Base-by-base conservation (phyloP, 2,888 invertebrate genomes). In the Caprella mutica region DNA sequence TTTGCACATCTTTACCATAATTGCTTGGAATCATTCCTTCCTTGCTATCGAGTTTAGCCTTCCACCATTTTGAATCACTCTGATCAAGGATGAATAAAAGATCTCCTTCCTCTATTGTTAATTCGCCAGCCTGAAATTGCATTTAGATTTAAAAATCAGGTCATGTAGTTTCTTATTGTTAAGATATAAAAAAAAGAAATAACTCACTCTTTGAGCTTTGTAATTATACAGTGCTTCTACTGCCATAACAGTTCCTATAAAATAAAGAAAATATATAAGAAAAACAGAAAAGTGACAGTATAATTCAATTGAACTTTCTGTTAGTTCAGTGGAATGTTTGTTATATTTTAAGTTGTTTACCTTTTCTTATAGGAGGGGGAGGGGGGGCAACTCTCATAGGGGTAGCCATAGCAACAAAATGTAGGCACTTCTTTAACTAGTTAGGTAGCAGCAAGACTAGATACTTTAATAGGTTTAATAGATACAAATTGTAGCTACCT, bases 41-140 rank as follows among this genome's bases (percentile, higher is more conserved):
- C 63, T 71, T 73, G 42, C 73, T 72, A 8, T 76, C 77, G 68
- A 78, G 78, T 57, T 74, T 75, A 4, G 77, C 81, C 68, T 74
- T 78, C 76, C 76, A 77, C 80, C 80, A 80, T 68, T 75, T 75
- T 30, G 73, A 70, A 60, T 75, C 72, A 56, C 73, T 72, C 70
- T 74, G 75, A 65, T 80, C 79, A 40, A 75, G 70, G 17, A 80
- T 76, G 67, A 80, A 80, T n/a, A 80, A 69, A 35, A 76, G 54
- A 56, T 82, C 81, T 17, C 81, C 82, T 71, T 81, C 82, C 56
- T 78, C 77, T 70, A 82, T 81, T 3, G 80, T 76, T 61, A 82
- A 69, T 69, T 82, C 82, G 71, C 81, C 79, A 23, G 71, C 69
- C 77, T 78, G 67, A 39, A 67, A 65, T 14, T 29, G 1, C 23